Evolutionary conservation across 2,888 invertebrate species (phyloP), one percentile per base, ranked within the genome.

Genomic region (Pristionchus mayeri): DNA sequence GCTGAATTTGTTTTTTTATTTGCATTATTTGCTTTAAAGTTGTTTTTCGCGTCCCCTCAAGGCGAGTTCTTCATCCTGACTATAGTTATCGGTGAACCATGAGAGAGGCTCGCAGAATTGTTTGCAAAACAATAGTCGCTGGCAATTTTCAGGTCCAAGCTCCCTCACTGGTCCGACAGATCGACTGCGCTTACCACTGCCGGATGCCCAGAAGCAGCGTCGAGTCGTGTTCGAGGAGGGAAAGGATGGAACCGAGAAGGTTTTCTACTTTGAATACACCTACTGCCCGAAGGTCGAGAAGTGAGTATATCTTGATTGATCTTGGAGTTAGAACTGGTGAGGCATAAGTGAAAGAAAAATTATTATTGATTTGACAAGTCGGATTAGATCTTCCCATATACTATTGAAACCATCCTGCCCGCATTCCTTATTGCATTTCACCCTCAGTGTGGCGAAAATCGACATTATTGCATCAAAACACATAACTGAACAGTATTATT

Each of bases 131-230:
- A n/a, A n/a, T n/a, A n/a, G n/a, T n/a, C n/a, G n/a, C n/a, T n/a
- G n/a, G n/a, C n/a, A n/a, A n/a, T 27, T 85, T 84, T 24, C 40
- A 97, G 93, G 96, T 98, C 80, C 97, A 97, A 93, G 96, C 97
- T 88, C 98, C 98, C 6, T 95, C 96, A 34, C 95, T 98, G 86
- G 95, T 95, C 90, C 92, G 93, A 21, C 96, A 96, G 93, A 95
- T 98, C 84, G 98, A 99, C 94, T 99, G 98, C 98, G 98, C 98
- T 11, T 88, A 87, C 34, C 84, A 85, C 13, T 99, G 98, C 99
- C 99, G 1, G 94, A 96, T 60, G 96, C 97, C 93, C 94, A 98
- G 85, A 98, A 97, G 93, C 97, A 98, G 90, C 16, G 52, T 3
- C 16, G n/a, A 24, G 98, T 98, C 93, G 96, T 97, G 2, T 98